These are phyloP conservation scores for Lepidocyrtoides sp. DNA, from an alignment of 2,888 invertebrate genomes.

Conservation along the genomic window DNA sequence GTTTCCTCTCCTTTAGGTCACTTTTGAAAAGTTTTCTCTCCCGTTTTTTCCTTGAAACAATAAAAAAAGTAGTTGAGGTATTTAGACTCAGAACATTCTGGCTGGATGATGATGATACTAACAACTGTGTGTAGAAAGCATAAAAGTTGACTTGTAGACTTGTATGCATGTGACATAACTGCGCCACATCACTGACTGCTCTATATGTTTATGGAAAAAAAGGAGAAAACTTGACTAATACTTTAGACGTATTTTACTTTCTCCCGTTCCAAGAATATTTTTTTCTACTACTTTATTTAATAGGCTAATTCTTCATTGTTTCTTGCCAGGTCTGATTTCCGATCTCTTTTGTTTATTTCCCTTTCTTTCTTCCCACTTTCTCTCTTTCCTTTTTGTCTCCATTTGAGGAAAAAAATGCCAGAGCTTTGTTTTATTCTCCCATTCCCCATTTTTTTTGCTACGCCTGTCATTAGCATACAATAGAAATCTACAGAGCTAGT, in stretches of 20 bases:
- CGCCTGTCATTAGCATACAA: slow-evolving; percentile 60
- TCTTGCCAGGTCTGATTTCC: slow-evolving; percentile 72
- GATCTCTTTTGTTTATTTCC: slow-evolving; percentile 45
- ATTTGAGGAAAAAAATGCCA: neutral
- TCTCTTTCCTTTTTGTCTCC: slow-evolving; percentile 1
- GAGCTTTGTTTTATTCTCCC: slow-evolving; percentile 9
- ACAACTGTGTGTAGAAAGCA: no score
- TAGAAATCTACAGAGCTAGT: neutral
- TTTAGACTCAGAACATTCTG: neutral
- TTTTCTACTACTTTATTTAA: no score
- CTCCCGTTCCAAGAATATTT: slow-evolving; percentile 50
- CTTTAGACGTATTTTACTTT: neutral
- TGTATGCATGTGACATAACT: slow-evolving; percentile 12
- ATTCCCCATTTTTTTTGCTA: neutral
- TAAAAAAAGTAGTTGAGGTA: no score
- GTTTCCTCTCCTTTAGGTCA: slow-evolving; percentile 58
- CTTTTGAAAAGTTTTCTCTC: slow-evolving; percentile 53
- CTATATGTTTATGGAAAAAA: neutral
- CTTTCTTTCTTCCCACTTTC: neutral
- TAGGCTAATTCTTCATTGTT: slow-evolving; percentile 61
- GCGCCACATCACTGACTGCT: slow-evolving; percentile 12
- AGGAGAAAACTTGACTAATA: slow-evolving; percentile 18
- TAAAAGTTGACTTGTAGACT: no score
- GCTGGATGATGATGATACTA: neutral
- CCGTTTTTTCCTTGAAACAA: slow-evolving; percentile 45